Percentiles rank a stretch among this genome's conserved stretches.
phyloP scores from a whole-genome alignment of 2,113 vertebrate species.

The Lepisosteus oculatus region DNA sequence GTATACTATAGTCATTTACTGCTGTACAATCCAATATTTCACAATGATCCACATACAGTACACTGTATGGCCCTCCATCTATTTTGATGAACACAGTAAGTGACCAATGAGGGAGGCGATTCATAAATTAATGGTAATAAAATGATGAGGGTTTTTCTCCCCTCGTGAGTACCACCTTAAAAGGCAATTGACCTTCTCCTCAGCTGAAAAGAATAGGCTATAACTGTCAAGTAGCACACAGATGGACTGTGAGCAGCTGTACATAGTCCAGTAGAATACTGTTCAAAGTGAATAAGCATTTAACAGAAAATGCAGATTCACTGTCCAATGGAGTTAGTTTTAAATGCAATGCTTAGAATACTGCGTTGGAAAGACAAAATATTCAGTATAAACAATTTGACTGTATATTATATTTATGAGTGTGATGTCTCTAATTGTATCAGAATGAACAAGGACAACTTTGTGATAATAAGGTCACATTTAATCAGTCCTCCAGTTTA shows the following conservation, averaged over 20 bases:
- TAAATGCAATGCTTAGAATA: too few relatives aligned
- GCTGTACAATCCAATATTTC: neutral
- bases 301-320: neutral
- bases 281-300: neutral
- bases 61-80: neutral
- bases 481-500: neutral
- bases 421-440: neutral
- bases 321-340: neutral
- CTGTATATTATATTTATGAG: neutral
- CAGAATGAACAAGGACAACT: neutral
- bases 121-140: neutral
- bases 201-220: neutral
- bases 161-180: neutral
- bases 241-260: neutral
- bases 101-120: neutral
- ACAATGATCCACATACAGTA: neutral
- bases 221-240: neutral
- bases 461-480: neutral
- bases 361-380: neutral
- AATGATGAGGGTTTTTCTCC: neutral
- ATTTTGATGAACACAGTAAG: neutral
- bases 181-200: neutral
- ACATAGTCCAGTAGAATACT: neutral
- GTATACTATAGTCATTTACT: slow-evolving; percentile 6
- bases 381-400: neutral